phyloP scores from a whole-genome alignment of 2,113 vertebrate genomes.

The Lota lota region DNA sequence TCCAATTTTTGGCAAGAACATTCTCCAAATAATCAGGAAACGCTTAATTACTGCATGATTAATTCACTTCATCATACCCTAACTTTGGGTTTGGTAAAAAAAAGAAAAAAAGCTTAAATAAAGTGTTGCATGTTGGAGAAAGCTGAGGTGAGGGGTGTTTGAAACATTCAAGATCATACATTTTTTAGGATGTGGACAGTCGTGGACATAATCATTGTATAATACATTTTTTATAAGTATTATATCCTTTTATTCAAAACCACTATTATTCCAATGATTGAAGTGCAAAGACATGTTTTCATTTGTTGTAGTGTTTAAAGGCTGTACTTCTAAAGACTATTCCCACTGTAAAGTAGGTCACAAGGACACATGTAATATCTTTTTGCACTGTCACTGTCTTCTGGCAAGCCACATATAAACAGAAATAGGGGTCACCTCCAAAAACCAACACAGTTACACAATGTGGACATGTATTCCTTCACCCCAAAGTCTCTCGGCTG shows the following conservation, averaged over 20 bases:
- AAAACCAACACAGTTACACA: constrained; percentile 34
- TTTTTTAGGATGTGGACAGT: neutral
- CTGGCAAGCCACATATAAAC: constrained; percentile 60
- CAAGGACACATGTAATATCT: constrained; percentile 39
- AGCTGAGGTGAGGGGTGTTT: no score
- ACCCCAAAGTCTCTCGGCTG: constrained; percentile 16
- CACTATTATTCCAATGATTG: neutral
- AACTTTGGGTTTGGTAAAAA: no score
- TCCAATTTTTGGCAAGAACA: no score
- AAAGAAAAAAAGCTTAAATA: no score
- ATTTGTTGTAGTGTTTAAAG: constrained; percentile 16
- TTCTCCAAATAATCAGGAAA: no score
- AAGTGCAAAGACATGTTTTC: constrained; percentile 7
- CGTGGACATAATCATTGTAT: no score
- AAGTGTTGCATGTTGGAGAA: no score
- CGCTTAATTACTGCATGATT: no score
- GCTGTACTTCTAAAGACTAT: constrained; percentile 24
- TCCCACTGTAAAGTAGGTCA: constrained; percentile 15
- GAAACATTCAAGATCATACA: constrained; percentile 8
- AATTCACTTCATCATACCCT: no score
- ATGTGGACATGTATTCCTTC: constrained; percentile 38
- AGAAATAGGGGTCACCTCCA: constrained; percentile 49
- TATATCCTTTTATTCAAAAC: neutral
- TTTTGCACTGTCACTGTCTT: constrained; percentile 41
- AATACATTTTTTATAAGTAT: neutral